Conservation (phyloP, 2,113 vertebrate species). For the Stigmatopora nigra region DNA sequence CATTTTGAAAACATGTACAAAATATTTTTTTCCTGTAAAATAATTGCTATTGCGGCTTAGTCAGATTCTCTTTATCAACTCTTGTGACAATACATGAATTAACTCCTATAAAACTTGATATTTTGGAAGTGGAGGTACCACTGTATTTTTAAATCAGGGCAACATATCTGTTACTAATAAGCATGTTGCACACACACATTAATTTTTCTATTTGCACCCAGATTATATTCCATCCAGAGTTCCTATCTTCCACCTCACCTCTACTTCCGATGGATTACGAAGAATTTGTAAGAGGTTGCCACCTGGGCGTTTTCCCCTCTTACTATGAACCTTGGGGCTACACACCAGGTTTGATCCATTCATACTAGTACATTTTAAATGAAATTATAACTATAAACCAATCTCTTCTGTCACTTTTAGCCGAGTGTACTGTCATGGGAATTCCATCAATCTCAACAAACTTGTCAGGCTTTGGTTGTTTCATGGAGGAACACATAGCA, state of each 20-base stretch:
- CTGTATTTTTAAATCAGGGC: no score
- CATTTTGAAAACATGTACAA: no score
- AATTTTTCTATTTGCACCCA: constrained; percentile 27
- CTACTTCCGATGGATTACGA: constrained; percentile 89
- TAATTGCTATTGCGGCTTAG: no score
- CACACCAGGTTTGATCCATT: constrained; percentile 74
- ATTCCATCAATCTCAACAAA: constrained; percentile 90
- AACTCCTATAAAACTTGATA: no score
- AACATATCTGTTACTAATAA: neutral
- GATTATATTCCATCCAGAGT: constrained; percentile 92
- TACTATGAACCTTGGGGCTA: constrained; percentile 95
- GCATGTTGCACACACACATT: neutral
- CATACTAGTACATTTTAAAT: neutral
- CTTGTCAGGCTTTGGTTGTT: constrained; percentile 89
- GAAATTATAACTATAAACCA: neutral
- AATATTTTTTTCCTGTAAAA: no score
- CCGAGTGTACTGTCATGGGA: constrained; percentile 91
- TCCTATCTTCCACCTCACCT: constrained; percentile 87
- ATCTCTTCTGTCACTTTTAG: constrained; percentile 50
- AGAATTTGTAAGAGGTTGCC: constrained; percentile 89
- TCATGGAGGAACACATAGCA: constrained; percentile 91
- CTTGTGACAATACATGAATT: no score
- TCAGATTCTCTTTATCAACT: no score
- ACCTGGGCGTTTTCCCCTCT: constrained; percentile 87
- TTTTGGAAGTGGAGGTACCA: no score